Conservation (phyloP, 2,113 vertebrate species). For the Gymnocephalus cernua region DNA sequence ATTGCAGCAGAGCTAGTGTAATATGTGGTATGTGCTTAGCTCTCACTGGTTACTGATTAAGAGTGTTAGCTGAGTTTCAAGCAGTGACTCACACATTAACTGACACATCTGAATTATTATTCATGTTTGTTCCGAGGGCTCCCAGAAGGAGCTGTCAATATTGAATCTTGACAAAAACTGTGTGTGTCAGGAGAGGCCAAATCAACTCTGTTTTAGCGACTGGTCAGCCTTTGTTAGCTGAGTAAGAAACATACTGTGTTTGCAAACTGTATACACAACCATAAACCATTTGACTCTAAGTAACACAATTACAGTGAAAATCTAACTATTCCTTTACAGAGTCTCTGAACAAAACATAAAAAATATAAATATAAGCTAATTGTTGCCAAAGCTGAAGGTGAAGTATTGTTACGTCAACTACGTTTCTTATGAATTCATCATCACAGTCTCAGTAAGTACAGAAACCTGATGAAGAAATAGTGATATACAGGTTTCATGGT, state of each 20-base stretch:
- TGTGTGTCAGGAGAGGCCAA: not conserved
- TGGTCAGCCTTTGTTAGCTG: not conserved
- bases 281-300: not conserved
- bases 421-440: not conserved
- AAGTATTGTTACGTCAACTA: not conserved
- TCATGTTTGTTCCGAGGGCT: too few species aligned
- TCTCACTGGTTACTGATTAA: not conserved
- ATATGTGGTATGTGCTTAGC: not conserved
- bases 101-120: constrained; percentile 1
- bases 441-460: not conserved
- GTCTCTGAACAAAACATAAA: not conserved
- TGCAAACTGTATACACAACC: not conserved
- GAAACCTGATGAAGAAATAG: constrained; percentile 11
- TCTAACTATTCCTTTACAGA: not conserved
- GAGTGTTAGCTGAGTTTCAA: not conserved
- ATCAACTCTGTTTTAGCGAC: not conserved
- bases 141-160: not conserved
- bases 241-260: not conserved
- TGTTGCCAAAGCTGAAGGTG: constrained; percentile 3
- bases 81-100: constrained; percentile 8
- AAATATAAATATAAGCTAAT: not conserved
- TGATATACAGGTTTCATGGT: constrained; percentile 14
- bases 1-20: constrained; percentile 16
- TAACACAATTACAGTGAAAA: not conserved
- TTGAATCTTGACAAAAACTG: not conserved